Evolutionary conservation across 2,888 invertebrate species (phyloP), one percentile per base, ranked within the genome.

Genomic region (Tupiocoris notatus): DNA sequence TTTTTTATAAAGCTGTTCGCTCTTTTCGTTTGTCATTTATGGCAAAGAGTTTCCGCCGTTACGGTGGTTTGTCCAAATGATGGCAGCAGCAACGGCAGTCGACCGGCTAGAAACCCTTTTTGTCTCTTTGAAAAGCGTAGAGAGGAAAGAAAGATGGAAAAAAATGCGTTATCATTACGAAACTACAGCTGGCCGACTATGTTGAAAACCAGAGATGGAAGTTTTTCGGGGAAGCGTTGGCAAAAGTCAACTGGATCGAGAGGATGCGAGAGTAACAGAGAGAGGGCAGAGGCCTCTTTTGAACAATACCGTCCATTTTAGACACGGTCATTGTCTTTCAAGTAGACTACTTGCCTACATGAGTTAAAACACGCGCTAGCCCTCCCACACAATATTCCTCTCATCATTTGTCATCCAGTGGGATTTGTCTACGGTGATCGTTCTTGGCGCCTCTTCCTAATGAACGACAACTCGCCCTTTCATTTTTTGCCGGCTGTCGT

Each of bases 261-360:
- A 39, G 39, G 39, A 39, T 7, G 12, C 39, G 6, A 12, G 39
- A 7, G 39, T 7, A 7, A 67, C 22, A 56, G 67, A 39, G 58
- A 17, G 67, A n/a, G 20, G 70, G 21, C 59, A 9, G 59, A 21
- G 22, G 62, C 21, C 63, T 54, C 63, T 75, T 75, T 75, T 66
- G 67, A 67, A 75, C 75, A 66, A 58, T 75, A 75, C 75, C 62
- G 58, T 66, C 62, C 12, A 18, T 16, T 75, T 75, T 75, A 54
- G 75, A 67, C 67, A 75, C 75, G 75, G 75, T 67, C 67, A 75
- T 75, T 75, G 75, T 75, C 75, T 75, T 75, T 75, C 59, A 74
- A 56, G 64, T 58, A 74, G 64, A 22, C 74, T 58, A 74, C 61
- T 66, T 59, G 75, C 59, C 77, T 75, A 62, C 66, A 25, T 67